Conservation (phyloP, 2,113 vertebrate species). For the Tupaia tana region DNA sequence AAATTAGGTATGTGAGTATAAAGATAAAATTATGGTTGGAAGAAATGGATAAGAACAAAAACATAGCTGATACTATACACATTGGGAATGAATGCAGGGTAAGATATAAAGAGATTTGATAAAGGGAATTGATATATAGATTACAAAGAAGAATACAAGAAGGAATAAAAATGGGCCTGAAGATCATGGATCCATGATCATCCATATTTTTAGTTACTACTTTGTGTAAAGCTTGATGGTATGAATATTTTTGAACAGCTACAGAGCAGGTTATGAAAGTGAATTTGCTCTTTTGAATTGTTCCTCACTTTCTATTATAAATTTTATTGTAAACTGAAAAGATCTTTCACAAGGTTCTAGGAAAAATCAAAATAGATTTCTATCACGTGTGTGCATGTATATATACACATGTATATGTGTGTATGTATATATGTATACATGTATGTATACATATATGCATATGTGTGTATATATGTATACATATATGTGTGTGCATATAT, state of each 20-base stretch:
- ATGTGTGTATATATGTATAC: no score
- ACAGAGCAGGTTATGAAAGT: background rate
- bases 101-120: background rate
- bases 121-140: background rate
- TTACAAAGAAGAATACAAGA: background rate
- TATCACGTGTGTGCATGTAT: no score
- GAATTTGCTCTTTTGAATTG: background rate
- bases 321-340: background rate
- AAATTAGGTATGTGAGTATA: background rate
- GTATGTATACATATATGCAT: no score
- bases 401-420: no score
- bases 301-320: background rate
- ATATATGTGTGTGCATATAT: no score
- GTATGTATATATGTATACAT: no score
- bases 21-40: background rate
- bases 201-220: background rate
- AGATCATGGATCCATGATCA: background rate
- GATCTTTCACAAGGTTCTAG: background rate
- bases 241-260: background rate
- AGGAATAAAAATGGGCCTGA: background rate
- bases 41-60: background rate
- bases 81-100: background rate
- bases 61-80: background rate
- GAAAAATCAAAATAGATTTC: background rate
- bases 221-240: rapidly evolving